Base-by-base conservation (phyloP, 2,113 vertebrate genomes). In the Ellobius talpinus region DNA sequence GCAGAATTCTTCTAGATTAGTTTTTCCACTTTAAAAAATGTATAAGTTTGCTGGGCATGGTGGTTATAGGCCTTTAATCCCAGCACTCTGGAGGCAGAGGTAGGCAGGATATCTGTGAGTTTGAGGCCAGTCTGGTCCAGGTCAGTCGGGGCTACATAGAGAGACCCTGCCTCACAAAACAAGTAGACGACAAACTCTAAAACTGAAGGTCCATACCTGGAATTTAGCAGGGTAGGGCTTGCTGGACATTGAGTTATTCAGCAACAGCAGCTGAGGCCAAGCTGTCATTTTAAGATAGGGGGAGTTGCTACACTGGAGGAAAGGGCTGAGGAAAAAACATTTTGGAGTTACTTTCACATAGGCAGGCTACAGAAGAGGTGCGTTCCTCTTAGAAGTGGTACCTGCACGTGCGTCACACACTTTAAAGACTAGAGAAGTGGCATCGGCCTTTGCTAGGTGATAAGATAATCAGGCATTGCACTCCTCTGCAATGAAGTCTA, bases 151-250 rank as follows among this genome's bases (percentile, higher is more conserved):
- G 5, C 42, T 58, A n/a, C 21, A 39, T 50, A 81, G 39, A 45
- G 26, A 33, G 29, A 63, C 23, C 58, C 39, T 45, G 39, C 26
- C 61, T 86, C 3, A 36, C 33, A 61, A 9, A 81, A 1, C 8
- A 36, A 58, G 17, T 58, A 58, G 21, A 55, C 26, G n/a, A 61
- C 36, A 42, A 63, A 42, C 24, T 36, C 23, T 13, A 99, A 26
- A 99, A 96, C 98, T 99, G 89, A 99, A 99, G 97, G 99, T 99
- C 97, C 99, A 99, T 98, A 99, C 99, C 58, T 99, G 99, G 99
- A 99, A 99, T 97, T 98, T 99, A 68, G 99, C 99, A 98, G 99
- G 99, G 97, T 99, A 65, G 98, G 99, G 94, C 99, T 99, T 99
- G 99, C 68, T 99, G 99, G 99, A 97, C 99, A 45, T 99, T 99